Base-by-base conservation (phyloP, 2,113 vertebrate species). In the Condylura cristata region DNA sequence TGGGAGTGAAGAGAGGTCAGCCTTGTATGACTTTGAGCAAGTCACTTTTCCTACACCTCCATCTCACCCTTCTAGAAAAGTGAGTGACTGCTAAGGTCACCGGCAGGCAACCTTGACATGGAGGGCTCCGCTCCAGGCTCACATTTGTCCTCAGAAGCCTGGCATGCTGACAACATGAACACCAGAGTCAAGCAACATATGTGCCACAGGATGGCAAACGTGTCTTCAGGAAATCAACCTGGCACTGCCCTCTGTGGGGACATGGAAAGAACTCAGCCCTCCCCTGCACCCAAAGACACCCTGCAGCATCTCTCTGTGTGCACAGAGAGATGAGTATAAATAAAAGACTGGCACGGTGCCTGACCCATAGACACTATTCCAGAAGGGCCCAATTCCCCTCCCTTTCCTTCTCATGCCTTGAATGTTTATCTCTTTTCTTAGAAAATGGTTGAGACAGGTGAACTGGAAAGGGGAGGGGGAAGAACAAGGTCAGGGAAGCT, bases 401-500 rank as follows among this genome's bases (percentile, higher is more conserved):
- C 56, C 71, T 71, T 37, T 4, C 68, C 53, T 12, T 80, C 48
- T 39, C 71, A 48, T 9, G 34, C 30, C 32, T 44, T 60, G 66
- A 87, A 66, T 66, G 28, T 88, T 91, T 78, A 53, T 58, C 68
- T 72, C 37, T 94, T 71, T 93, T 61, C 89, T 83, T 68, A 24
- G n/a, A 85, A 41, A 6, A 83, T 30, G 41, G 48, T 60, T 8
- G 41, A 7, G 8, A 78, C 7, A 24, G 56, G 56, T 28, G 3
- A 26, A 17, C 6, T 20, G n/a, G 76, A 22, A 90, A 75, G 68
- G 86, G 14, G 58, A 92, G 76, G 12, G 37, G 37, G 22, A 48
- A 68, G 70, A 80, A 51, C 74, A 83, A 96, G 89, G 91, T 90
- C 88, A 81, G 41, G 30, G 24, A 84, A 70, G 72, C 61, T 93